phyloP scores from a whole-genome alignment of 2,888 invertebrate species.

The Acleris laterana region DNA sequence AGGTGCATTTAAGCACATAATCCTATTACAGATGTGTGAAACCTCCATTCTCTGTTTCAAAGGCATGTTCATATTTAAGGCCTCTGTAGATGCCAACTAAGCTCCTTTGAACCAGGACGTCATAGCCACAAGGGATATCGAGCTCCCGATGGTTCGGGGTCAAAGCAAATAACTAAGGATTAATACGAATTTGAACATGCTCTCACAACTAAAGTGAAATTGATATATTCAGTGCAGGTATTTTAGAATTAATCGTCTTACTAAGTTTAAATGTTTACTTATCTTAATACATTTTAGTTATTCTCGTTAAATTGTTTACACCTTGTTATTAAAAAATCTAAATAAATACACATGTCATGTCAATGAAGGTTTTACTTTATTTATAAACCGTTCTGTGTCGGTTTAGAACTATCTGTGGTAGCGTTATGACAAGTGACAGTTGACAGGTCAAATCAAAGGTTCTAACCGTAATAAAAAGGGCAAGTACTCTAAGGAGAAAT shows the following conservation, averaged over 20 bases:
- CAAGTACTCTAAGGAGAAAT: too few species aligned
- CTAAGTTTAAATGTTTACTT: too few species aligned
- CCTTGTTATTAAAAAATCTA: too few species aligned
- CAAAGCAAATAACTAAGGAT: constrained; percentile 54
- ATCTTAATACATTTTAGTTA: too few species aligned
- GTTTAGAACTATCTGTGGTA: too few species aligned
- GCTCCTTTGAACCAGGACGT: constrained; percentile 58
- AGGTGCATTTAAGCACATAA: constrained; percentile 40
- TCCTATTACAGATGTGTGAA: constrained; percentile 51
- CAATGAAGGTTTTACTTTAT: too few species aligned
- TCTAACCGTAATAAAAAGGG: too few species aligned
- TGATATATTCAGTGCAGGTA: neutral
- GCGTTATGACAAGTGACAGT: too few species aligned
- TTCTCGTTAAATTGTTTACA: too few species aligned
- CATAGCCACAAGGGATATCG: constrained; percentile 54
- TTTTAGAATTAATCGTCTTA: neutral
- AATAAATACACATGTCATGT: too few species aligned
- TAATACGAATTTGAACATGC: constrained; percentile 41
- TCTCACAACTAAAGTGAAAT: neutral
- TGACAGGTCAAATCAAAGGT: too few species aligned
- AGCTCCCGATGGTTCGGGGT: constrained; percentile 47
- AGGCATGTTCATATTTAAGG: constrained; percentile 59
- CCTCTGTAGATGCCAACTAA: constrained; percentile 61
- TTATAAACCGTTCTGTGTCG: too few species aligned
- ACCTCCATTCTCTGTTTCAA: constrained; percentile 44